Evolutionary conservation across 53 echinoderm and acorn worm genomes (phyloP), one percentile per base, ranked within the genome.

Genomic region (Mesocentrotus franciscanus): DNA sequence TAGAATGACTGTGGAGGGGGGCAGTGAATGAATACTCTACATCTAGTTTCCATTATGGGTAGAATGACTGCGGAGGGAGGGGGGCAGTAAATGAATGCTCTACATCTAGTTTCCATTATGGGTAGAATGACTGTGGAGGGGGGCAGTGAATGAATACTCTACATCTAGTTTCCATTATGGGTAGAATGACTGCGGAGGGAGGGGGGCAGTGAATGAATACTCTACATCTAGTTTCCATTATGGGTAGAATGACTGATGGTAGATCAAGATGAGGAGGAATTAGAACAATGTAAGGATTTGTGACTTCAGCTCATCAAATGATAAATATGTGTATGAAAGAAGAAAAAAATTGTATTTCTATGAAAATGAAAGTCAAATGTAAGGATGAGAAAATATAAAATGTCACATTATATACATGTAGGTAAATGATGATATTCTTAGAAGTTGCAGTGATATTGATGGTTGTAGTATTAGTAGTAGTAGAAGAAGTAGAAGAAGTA

Each of bases 31-130:
- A 93, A 22, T 93, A 56, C 78, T 93, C 70, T 60, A 26, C 15
- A 33, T 93, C 42, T 78, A 64, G 29, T 58, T 55, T 71, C 56
- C 8, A 12, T 27, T 9, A 10, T 30, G 74, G 74, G 29, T 74
- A 30, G 32, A 4, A 34, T 74, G 74, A 39, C 33, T 5, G 16
- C n/a, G n/a, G n/a, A n/a, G n/a, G n/a, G n/a, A n/a, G n/a, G n/a
- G n/a, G n/a, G n/a, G 68, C 10, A 90, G 92, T 61, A 42, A 92
- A 83, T 58, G 39, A 93, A 22, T 93, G 74, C 78, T 93, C 70
- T 60, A 26, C 15, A 33, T 93, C 42, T 78, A 64, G 29, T 58
- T 55, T 71, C 56, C 8, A 12, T 27, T 9, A 10, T 30, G 74
- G 74, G 29, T 74, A 30, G 32, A 4, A 34, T 74, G 74, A 39